Conservation (phyloP, 2,888 invertebrate species). For the Saturnia japonica region DNA sequence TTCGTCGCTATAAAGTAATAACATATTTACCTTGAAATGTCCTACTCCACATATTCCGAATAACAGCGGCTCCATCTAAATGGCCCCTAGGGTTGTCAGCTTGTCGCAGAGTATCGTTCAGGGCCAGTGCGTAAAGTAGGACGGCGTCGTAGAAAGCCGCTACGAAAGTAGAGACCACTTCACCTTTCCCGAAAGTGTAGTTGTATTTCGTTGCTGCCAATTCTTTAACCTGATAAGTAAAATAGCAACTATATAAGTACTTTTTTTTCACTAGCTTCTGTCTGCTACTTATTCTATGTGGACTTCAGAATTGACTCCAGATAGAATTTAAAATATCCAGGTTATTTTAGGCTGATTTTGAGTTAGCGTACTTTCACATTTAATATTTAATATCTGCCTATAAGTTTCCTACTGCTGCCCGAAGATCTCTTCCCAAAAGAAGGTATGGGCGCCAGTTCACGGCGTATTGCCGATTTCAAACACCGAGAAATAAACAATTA, state of each 20-base stretch:
- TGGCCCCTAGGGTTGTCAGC: constrained; percentile 72
- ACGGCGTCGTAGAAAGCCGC: constrained; percentile 98
- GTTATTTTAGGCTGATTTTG: too few species aligned
- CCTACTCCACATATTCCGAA: constrained; percentile 92
- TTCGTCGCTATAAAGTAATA: not conserved
- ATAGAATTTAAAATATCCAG: too few species aligned
- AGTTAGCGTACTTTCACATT: too few species aligned
- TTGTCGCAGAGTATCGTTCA: constrained; percentile 90
- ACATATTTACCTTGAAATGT: constrained; percentile 87
- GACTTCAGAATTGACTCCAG: too few species aligned
- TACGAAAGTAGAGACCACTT: constrained; percentile 94
- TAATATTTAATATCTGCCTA: too few species aligned
- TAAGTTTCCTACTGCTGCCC: too few species aligned
- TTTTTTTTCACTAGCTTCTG: too few species aligned
- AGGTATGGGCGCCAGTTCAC: too few species aligned
- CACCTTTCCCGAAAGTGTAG: constrained; percentile 87
- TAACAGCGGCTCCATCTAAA: constrained; percentile 92
- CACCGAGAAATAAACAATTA: too few species aligned
- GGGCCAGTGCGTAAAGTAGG: constrained; percentile 93
- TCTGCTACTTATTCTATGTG: too few species aligned
- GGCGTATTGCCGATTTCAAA: too few species aligned
- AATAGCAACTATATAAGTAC: not conserved
- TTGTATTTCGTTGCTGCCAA: constrained; percentile 86
- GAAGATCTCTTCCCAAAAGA: too few species aligned
- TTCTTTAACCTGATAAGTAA: constrained; percentile 81